Evolutionary conservation across 2,113 vertebrate species (phyloP).

Genomic region (Anser brachyrhynchus): DNA sequence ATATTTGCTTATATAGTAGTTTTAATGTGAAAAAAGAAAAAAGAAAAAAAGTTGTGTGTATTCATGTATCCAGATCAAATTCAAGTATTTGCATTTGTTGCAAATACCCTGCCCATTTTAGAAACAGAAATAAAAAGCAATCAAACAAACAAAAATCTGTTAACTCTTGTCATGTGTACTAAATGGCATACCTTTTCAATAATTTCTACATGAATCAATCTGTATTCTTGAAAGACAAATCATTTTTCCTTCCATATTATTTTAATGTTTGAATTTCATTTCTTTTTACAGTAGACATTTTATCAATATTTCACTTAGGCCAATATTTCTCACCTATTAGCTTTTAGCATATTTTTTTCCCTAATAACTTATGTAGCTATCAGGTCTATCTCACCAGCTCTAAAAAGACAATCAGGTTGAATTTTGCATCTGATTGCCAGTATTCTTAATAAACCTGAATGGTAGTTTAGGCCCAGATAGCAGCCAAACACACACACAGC

Average conservation of each 20-base stretch:
- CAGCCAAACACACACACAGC: neutral
- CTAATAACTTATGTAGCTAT: neutral
- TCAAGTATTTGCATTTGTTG: neutral
- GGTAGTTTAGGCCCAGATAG: neutral
- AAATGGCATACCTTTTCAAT: neutral
- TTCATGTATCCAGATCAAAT: neutral
- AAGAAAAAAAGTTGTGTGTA: neutral
- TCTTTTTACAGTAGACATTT: neutral
- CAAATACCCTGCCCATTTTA: neutral
- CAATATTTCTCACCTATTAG: neutral
- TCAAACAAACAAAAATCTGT: neutral
- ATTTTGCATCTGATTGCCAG: neutral
- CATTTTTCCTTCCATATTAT: neutral
- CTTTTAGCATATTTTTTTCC: neutral
- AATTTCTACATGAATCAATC: neutral
- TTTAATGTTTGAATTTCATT: neutral
- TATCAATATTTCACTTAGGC: neutral
- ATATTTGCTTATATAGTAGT: neutral
- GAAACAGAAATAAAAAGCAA: neutral
- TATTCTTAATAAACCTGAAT: neutral
- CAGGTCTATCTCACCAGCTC: neutral
- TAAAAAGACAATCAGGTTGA: neutral
- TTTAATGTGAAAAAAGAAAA: neutral
- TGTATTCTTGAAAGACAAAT: rapidly evolving
- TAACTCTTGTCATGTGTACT: neutral